Conservation (phyloP, 2,113 vertebrate species). For the Myodes glareolus region DNA sequence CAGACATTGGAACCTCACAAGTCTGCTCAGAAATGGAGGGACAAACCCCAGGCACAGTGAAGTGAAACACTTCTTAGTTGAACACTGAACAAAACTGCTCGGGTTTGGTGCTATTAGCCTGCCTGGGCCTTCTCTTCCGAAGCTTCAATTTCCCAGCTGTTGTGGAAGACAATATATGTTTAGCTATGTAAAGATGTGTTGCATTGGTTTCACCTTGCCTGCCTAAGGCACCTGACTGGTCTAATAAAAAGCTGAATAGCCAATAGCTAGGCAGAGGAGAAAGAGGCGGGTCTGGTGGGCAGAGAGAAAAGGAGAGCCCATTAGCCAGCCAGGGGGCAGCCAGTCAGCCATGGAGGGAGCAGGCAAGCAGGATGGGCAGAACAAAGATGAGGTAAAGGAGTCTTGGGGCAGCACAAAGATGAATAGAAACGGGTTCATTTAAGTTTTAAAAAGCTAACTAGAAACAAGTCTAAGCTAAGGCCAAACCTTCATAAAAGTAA, state of each 20-base stretch:
- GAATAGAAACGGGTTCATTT: neutral
- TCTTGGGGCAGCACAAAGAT: neutral
- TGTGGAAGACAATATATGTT: neutral
- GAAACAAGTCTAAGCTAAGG: neutral
- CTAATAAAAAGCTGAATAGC: neutral
- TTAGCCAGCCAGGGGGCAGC: neutral
- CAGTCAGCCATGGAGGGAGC: neutral
- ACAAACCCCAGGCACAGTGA: neutral
- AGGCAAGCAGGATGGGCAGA: neutral
- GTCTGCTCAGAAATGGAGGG: neutral
- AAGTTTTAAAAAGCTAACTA: neutral
- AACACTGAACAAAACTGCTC: neutral
- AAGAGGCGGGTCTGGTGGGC: neutral
- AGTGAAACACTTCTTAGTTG: neutral
- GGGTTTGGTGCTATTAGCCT: neutral
- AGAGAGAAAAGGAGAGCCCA: fast-evolving
- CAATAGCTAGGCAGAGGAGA: neutral
- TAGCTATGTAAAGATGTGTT: neutral
- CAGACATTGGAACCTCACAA: neutral
- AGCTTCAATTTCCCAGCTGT: neutral
- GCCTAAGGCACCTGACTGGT: neutral
- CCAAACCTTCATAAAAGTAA: neutral
- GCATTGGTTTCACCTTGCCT: neutral
- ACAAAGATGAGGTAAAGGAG: neutral
- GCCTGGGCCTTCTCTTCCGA: neutral